These are phyloP conservation scores for Eilema caniola DNA, from an alignment of 2,888 invertebrate genomes.

Conservation along the genomic window DNA sequence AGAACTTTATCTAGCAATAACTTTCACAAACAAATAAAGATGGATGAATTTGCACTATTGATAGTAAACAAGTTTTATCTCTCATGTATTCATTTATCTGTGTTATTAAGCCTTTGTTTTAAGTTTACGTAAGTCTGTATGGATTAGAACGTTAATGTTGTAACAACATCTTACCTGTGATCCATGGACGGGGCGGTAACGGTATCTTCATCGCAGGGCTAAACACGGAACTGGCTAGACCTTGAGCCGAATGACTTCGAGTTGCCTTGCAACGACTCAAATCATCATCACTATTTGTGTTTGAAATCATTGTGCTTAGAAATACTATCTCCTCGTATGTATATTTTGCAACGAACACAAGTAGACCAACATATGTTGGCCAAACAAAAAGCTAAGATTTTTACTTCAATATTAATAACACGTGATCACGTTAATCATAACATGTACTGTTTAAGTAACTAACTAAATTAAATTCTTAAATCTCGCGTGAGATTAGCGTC, in stretches of 20 bases:
- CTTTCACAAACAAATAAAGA: slow-evolving; percentile 4
- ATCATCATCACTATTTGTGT: slow-evolving; percentile 59
- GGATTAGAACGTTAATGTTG: not conserved
- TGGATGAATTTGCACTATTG: not conserved
- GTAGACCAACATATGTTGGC: slow-evolving; percentile 76
- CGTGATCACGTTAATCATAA: slow-evolving; percentile 56
- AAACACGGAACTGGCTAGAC: slow-evolving; percentile 68
- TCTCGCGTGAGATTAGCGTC: slow-evolving; percentile 81
- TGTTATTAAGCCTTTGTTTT: not conserved
- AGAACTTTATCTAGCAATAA: not conserved
- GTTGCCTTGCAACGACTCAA: slow-evolving; percentile 58
- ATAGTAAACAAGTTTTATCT: not conserved
- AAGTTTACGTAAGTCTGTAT: not conserved
- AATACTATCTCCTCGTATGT: slow-evolving; percentile 47
- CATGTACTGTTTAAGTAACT: slow-evolving; percentile 56
- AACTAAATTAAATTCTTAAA: slow-evolving; percentile 71
- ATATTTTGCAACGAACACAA: slow-evolving; percentile 66
- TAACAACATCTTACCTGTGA: slow-evolving; percentile 71
- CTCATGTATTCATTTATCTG: not conserved
- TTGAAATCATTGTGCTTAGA: slow-evolving; percentile 67
- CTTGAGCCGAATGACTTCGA: slow-evolving; percentile 82
- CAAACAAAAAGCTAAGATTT: slow-evolving; percentile 69
- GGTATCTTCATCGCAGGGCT: slow-evolving; percentile 82
- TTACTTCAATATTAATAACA: slow-evolving; percentile 56
- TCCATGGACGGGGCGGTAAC: slow-evolving; percentile 83